Base-by-base conservation (phyloP, 64 coral and sea anemone species). In the Dendrophyllia cribrosa region DNA sequence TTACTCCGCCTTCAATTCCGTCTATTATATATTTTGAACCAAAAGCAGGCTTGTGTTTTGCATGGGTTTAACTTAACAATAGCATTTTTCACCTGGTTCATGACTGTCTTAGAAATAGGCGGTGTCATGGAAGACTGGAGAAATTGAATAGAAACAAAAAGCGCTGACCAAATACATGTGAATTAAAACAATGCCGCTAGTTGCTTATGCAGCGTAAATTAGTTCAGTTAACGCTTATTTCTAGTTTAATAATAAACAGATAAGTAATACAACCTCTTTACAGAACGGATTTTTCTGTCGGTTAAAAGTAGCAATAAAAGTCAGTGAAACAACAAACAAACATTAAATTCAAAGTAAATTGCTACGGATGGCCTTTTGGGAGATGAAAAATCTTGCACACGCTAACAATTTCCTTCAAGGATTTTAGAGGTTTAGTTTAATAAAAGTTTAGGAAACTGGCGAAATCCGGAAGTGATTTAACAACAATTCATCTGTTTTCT, bases 61-160 rank as follows among this genome's bases (percentile, higher is more conserved):
- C 60, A 51, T 52, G 20, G 53, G 50, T 22, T n/a, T 51, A 55
- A 77, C 8, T 77, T 48, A 62, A 82, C 58, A 63, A 82, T 47
- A 65, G 58, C 60, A 62, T 63, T 82, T 65, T 46, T 60, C 43
- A 45, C 17, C 34, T 65, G 21, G 16, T 21, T 45, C 26, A 79
- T 43, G 8, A 16, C 77, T 61, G 49, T 15, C 44, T 66, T 20
- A 83, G 11, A 66, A 76, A 9, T 53, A 19, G 8, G 49, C 48
- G 19, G 6, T 24, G 74, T 77, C 48, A 77, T 77, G 74, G 74
- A 11, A 77, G 48, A 49, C n/a, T 77, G 50, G 8, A 17, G 7
- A 77, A 77, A 55, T 10, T 77, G 49, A 77, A 55, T 52, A 55
- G 74, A 50, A 83, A 83, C 80, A 66, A 67, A 83, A 75, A 45